Evolutionary conservation across 2,888 invertebrate species (phyloP), one percentile per base, ranked within the genome.

Genomic region (Drosophila emarginata): DNA sequence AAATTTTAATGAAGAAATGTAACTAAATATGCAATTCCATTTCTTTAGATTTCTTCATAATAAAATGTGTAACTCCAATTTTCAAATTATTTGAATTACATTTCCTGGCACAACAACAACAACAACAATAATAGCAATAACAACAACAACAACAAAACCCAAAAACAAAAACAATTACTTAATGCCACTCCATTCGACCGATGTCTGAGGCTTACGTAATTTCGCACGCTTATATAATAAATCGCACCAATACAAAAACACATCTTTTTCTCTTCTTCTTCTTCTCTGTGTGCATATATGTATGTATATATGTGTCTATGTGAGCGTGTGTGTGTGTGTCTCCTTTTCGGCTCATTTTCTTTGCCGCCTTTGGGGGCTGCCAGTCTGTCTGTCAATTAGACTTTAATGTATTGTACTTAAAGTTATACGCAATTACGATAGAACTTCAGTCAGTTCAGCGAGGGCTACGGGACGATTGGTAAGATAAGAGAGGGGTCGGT

Each of bases 321-420:
- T 23, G n/a, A n/a, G n/a, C n/a, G 37, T 57, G 32, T 67, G 32
- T 39, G 14, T 14, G 39, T 14, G 32, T 36, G 54, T 54, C 32
- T 36, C 54, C 32, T 36, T 36, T 54, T 28, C 15, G 32, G 54
- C 54, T 54, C 54, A 18, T 28, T 18, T 36, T 53, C 26, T 64
- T 64, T 32, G 60, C 52, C 68, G 54, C 56, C 39, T 50, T 60
- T n/a, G 50, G 28, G 14, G 67, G 28, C 78, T 82, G 87, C 64
- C 84, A 75, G 81, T 79, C 70, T 67, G 73, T 79, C 84, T 88
- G 85, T 88, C 84, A 88, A 88, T 84, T 82, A 86, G 86, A 86
- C 72, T 78, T 86, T 72, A 88, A 82, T 88, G 82, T 82, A 80
- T 88, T 86, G 87, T 88, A 86, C 87, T 88, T 72, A 70, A 88